A percentile compares a stretch with the other conserved stretches of the same genome.
Conservation (phyloP, 2,113 vertebrate species). For the Plotosus lineatus region DNA sequence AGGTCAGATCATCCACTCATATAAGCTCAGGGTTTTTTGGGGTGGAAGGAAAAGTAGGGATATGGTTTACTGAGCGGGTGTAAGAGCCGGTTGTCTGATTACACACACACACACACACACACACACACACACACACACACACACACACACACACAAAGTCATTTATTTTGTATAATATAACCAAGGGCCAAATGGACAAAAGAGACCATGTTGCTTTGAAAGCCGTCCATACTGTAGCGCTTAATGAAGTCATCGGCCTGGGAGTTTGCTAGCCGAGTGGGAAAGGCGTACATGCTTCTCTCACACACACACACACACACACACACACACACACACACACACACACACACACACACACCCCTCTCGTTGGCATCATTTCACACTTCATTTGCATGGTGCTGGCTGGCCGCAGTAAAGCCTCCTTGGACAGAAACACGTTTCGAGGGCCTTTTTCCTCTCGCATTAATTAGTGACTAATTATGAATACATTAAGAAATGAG, state of each 20-base stretch:
- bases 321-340: not conserved
- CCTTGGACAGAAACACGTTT: slow-evolving; percentile 53
- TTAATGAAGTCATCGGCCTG: slow-evolving; percentile 43
- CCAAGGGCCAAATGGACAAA: not conserved
- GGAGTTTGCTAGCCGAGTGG: slow-evolving; percentile 50
- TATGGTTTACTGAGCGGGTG: not conserved
- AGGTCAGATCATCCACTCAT: not conserved
- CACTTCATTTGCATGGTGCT: slow-evolving; percentile 61
- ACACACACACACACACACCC: not conserved
- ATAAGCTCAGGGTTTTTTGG: not conserved
- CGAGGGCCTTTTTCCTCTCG: slow-evolving; percentile 60
- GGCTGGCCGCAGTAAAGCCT: slow-evolving; percentile 66
- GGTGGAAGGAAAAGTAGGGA: not conserved
- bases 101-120: not conserved
- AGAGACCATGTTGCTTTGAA: slow-evolving; percentile 8
- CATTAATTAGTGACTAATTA: slow-evolving; percentile 73
- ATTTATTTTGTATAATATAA: not conserved
- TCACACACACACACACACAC: not conserved
- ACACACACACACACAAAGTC: not conserved
- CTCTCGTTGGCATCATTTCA: slow-evolving; percentile 44
- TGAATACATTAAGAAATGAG: slow-evolving; percentile 74
- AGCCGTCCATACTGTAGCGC: not conserved
- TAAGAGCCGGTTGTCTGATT: not conserved
- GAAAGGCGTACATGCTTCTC: not conserved
- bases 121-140: too few relatives aligned